Conservation (phyloP, 2,797 vertebrate genomes). For the Coracias cyanogaster region DNA sequence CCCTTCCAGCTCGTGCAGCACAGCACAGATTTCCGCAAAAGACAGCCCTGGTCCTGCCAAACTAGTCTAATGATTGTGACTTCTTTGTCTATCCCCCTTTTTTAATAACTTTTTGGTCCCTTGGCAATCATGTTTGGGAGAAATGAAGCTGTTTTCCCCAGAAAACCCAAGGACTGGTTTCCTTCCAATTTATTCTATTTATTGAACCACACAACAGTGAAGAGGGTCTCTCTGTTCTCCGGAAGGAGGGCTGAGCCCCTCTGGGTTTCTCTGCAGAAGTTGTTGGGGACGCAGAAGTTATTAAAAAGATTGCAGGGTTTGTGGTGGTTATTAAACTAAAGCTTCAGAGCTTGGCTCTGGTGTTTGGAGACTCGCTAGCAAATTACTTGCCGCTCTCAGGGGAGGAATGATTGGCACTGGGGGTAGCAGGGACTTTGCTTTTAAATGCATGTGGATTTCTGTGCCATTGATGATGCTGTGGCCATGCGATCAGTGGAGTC, state of each 20-base stretch:
- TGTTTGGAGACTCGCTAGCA: background rate
- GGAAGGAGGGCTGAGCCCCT: background rate
- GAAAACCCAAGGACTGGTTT: background rate
- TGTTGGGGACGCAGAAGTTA: conserved; percentile 16
- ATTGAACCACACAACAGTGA: background rate
- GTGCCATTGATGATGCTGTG: background rate
- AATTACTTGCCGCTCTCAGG: background rate
- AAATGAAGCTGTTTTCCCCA: background rate
- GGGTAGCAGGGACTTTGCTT: background rate
- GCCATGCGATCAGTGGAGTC: background rate
- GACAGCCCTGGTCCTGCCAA: background rate
- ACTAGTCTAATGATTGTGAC: background rate
- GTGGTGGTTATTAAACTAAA: conserved; percentile 52
- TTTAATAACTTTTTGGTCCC: conserved; percentile 17
- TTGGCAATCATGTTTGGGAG: background rate
- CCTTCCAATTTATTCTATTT: background rate
- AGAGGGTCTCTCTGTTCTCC: background rate
- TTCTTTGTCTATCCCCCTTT: background rate
- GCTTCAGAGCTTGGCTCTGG: background rate
- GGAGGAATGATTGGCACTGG: background rate
- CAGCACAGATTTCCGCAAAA: background rate
- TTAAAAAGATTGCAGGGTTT: conserved; percentile 31
- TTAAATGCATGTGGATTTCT: background rate
- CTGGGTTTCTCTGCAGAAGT: background rate
- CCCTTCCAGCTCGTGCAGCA: background rate